Conservation (phyloP, 2,888 invertebrate species). For the Amphimallon solstitiale region DNA sequence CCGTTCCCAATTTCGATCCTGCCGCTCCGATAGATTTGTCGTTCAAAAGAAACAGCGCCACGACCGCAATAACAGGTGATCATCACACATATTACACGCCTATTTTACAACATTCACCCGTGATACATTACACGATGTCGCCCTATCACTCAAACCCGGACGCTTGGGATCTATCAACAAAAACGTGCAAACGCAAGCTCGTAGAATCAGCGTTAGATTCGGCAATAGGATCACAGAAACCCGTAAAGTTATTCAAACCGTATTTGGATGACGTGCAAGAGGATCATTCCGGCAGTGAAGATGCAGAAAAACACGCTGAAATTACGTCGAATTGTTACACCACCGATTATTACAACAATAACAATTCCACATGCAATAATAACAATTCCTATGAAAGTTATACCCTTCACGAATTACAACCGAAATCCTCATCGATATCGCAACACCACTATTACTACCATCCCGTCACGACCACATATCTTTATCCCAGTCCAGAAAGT, state of each 20-base stretch:
- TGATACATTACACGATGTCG: constrained; percentile 22
- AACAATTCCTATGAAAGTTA: constrained; percentile 53
- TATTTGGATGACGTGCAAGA: constrained; percentile 76
- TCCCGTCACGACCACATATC: constrained; percentile 55
- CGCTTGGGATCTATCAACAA: constrained; percentile 61
- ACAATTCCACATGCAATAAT: constrained; percentile 50
- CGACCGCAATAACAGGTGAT: constrained; percentile 49
- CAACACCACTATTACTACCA: constrained; percentile 63
- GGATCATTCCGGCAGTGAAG: constrained; percentile 53
- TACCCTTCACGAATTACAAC: constrained; percentile 61
- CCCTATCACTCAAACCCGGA: constrained; percentile 45
- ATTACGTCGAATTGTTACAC: constrained; percentile 11
- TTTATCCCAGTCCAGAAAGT: constrained; percentile 47
- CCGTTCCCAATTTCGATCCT: constrained; percentile 53
- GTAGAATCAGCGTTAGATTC: constrained; percentile 37
- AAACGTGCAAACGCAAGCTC: constrained; percentile 51
- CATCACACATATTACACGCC: constrained; percentile 40
- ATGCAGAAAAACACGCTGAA: constrained; percentile 12
- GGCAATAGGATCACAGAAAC: constrained; percentile 56
- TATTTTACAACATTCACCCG: constrained; percentile 30
- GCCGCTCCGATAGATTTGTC: constrained; percentile 62
- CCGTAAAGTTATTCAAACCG: constrained; percentile 81
- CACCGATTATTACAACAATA: constrained; percentile 38
- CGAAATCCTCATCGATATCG: constrained; percentile 62
- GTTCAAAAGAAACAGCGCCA: constrained; percentile 59